phyloP scores from a whole-genome alignment of 2,888 invertebrate genomes.

The Campoplex capitator region DNA sequence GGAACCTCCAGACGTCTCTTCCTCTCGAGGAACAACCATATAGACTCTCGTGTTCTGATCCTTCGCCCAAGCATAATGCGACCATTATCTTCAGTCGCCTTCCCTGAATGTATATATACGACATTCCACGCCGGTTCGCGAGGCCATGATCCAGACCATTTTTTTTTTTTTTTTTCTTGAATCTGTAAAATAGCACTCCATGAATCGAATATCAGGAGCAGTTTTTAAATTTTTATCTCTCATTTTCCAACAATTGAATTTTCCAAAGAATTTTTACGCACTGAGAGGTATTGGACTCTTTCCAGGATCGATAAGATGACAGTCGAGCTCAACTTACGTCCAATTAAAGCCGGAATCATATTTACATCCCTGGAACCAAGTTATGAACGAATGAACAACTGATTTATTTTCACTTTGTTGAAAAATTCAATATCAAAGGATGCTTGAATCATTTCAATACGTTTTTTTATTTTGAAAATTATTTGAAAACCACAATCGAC shows the following conservation, averaged over 20 bases:
- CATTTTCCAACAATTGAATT: not conserved
- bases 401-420: not conserved
- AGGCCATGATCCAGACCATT: too few species aligned
- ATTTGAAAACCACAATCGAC: slow-evolving; percentile 22
- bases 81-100: slow-evolving; percentile 79
- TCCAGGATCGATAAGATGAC: not conserved
- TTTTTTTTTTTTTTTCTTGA: too few species aligned
- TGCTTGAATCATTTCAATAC: not conserved
- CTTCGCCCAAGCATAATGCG: slow-evolving; percentile 76
- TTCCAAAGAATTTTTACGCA: not conserved
- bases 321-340: not conserved
- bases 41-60: slow-evolving; percentile 61
- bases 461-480: not conserved
- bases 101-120: slow-evolving; percentile 68
- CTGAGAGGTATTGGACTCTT: not conserved
- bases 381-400: not conserved
- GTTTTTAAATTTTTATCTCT: slow-evolving; percentile 20
- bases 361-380: not conserved
- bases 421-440: not conserved
- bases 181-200: too few species aligned
- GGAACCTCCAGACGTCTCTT: slow-evolving; percentile 72
- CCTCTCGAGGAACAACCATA: slow-evolving; percentile 70
- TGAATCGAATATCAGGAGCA: not conserved
- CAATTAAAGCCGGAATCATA: not conserved
- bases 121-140: too few species aligned